phyloP scores from a whole-genome alignment of 2,113 vertebrate genomes.

The Tricholaema leucomelas region DNA sequence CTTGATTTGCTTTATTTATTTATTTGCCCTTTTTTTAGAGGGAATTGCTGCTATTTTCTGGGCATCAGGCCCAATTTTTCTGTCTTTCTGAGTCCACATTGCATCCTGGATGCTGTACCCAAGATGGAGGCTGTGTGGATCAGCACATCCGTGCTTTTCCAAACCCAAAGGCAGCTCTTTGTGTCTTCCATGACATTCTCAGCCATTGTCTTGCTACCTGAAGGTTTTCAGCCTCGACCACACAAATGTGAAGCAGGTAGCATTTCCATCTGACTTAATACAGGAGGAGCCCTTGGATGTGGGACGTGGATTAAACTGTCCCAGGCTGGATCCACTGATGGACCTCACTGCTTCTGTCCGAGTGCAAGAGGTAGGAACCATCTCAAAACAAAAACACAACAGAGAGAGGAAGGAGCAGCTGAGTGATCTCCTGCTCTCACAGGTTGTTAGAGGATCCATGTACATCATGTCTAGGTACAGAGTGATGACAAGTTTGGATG shows the following conservation, averaged over 20 bases:
- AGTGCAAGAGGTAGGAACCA: background rate
- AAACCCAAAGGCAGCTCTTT: background rate
- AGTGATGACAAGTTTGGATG: slow-evolving; percentile 39
- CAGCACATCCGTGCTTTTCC: background rate
- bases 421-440: background rate
- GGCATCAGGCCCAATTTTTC: background rate
- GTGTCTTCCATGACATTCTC: fast-evolving
- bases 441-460: background rate
- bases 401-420: background rate
- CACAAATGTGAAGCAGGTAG: fast-evolving
- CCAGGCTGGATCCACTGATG: background rate
- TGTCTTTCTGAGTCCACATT: background rate
- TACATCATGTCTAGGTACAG: background rate
- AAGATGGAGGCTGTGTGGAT: background rate
- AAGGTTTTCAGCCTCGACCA: background rate
- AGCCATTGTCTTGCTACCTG: background rate
- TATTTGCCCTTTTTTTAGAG: slow-evolving; percentile 41
- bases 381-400: fast-evolving
- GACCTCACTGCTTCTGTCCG: background rate
- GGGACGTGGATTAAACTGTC: background rate
- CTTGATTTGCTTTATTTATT: slow-evolving; percentile 37
- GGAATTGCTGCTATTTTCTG: slow-evolving; percentile 50
- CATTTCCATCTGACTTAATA: background rate
- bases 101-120: background rate
- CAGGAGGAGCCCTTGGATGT: background rate